Evolutionary conservation across 1,140 invertebrate genomes (phyloP).

Genomic region (Dendroctonus ponderosae): DNA sequence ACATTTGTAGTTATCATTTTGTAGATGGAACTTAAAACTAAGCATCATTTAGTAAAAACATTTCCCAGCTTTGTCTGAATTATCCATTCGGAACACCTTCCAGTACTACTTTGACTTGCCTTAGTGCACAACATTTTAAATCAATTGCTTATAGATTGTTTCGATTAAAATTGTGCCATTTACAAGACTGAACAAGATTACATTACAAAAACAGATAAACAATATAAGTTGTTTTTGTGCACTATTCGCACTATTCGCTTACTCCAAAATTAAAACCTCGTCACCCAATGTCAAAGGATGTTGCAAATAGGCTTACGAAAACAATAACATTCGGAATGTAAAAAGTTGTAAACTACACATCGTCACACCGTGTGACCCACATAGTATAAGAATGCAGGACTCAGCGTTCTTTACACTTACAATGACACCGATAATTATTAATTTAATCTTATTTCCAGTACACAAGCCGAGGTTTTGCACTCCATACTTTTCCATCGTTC

Average conservation of each 20-base stretch:
- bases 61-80: too few relatives aligned
- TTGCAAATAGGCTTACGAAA: slow-evolving; percentile 34
- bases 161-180: too few relatives aligned
- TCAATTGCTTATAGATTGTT: too few relatives aligned
- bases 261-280: slow-evolving; percentile 11
- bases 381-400: slow-evolving; percentile 23
- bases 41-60: too few relatives aligned
- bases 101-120: too few relatives aligned
- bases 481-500: slow-evolving; percentile 10
- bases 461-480: slow-evolving; percentile 14
- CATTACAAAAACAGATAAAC: not conserved
- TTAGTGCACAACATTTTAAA: too few relatives aligned
- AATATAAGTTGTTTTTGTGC: too few relatives aligned
- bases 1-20: too few relatives aligned
- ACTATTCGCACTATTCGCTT: not conserved
- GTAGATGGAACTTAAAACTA: too few relatives aligned
- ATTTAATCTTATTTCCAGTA: slow-evolving; percentile 18
- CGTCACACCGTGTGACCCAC: slow-evolving; percentile 20
- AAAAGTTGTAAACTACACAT: slow-evolving; percentile 24
- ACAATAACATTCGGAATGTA: slow-evolving; percentile 28
- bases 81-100: too few relatives aligned
- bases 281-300: slow-evolving; percentile 32
- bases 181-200: too few relatives aligned
- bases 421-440: slow-evolving; percentile 25
- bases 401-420: slow-evolving; percentile 21